phyloP scores from a whole-genome alignment of 1,140 invertebrate genomes.

The Sminthurides bifidus region DNA sequence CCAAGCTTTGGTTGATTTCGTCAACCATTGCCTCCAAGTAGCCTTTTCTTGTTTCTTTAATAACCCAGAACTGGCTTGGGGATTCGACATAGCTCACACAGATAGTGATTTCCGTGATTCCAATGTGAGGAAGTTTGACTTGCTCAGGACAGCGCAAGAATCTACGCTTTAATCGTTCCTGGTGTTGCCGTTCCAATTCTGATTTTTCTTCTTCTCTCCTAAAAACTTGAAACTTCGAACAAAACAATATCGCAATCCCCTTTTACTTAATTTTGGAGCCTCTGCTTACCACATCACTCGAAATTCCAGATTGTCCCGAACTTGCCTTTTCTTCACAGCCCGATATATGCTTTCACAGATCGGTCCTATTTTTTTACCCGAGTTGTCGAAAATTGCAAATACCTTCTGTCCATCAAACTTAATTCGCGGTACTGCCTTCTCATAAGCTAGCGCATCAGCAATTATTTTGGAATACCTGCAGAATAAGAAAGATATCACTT shows the following conservation, averaged over 20 bases:
- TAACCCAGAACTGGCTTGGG: conserved; percentile 27
- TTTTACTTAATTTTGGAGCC: conserved; percentile 5
- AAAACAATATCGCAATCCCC: not conserved
- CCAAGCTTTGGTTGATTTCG: conserved; percentile 1
- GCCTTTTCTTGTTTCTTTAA: not conserved
- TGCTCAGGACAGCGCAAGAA: not conserved
- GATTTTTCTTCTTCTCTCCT: conserved; percentile 8
- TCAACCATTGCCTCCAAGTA: conserved; percentile 2
- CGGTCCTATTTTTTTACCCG: conserved; percentile 24
- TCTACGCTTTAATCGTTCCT: not conserved
- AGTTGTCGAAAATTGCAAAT: conserved; percentile 19
- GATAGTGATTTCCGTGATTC: too few relatives aligned
- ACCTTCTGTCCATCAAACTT: conserved; percentile 28
- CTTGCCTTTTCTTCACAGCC: conserved; percentile 23
- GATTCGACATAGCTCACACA: conserved; percentile 5
- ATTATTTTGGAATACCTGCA: conserved; percentile 20
- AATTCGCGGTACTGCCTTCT: conserved; percentile 15
- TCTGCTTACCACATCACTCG: conserved; percentile 16
- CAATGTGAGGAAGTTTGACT: not conserved
- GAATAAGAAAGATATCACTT: not conserved
- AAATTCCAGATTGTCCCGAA: conserved; percentile 18
- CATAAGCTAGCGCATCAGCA: conserved; percentile 12
- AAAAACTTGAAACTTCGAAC: not conserved
- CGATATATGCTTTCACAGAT: conserved; percentile 20
- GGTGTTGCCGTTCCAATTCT: not conserved